These are phyloP conservation scores for Thaumetopoea pityocampa DNA, from an alignment of 1,140 invertebrate genomes.

Conservation along the genomic window DNA sequence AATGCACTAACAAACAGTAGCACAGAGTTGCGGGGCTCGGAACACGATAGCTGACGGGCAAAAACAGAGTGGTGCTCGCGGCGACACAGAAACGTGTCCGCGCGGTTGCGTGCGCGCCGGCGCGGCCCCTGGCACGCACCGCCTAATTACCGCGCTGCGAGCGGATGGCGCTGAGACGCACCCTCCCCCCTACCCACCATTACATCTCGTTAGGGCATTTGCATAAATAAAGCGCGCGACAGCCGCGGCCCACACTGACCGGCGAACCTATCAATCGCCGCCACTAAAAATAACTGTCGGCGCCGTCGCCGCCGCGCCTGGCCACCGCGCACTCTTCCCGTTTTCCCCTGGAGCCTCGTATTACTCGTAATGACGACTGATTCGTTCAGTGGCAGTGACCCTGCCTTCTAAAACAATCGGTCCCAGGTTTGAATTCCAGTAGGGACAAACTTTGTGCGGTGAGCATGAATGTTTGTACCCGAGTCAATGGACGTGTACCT, in stretches of 20 bases:
- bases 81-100: conserved; percentile 62
- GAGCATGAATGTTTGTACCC: no score
- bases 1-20: conserved; percentile 37
- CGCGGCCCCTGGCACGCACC: conserved; percentile 50
- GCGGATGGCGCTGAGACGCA: conserved; percentile 46
- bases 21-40: conserved; percentile 34
- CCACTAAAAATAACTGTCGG: conserved; percentile 63
- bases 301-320: conserved; percentile 23
- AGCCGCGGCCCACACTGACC: conserved; percentile 45
- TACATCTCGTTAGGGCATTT: conserved; percentile 73
- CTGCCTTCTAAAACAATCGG: no score
- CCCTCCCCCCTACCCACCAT: conserved; percentile 47
- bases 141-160: conserved; percentile 67
- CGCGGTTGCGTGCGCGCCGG: conserved; percentile 45
- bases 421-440: no score
- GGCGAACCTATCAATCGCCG: conserved; percentile 59
- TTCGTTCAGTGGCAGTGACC: no score
- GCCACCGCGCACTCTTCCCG: conserved; percentile 20
- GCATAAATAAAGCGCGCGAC: conserved; percentile 67
- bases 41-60: conserved; percentile 45
- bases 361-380: no score
- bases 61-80: conserved; percentile 64
- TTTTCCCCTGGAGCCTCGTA: conserved; percentile 21
- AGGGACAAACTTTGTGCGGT: no score
- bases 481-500: no score